Percentiles rank a stretch among this genome's conserved stretches.
Evolutionary conservation across 1,140 invertebrate genomes (phyloP).

Genomic region (Onthophagus taurus): DNA sequence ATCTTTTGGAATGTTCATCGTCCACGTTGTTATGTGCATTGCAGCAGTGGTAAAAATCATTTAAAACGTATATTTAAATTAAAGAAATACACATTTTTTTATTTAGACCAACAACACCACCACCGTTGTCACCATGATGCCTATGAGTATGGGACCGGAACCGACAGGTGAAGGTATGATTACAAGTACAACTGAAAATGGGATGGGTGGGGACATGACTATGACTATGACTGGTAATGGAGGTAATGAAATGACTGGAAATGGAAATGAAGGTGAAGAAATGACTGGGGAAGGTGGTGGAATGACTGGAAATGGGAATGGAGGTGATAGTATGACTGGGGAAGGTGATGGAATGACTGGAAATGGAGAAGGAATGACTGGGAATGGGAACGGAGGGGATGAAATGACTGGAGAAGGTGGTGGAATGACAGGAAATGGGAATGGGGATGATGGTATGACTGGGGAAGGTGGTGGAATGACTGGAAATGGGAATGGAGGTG

Average conservation of each 20-base stretch:
- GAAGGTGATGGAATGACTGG: slow-evolving; percentile 9
- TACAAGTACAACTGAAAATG: slow-evolving; percentile 8
- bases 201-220: too few species aligned
- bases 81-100: not conserved
- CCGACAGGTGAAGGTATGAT: slow-evolving; percentile 3
- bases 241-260: slow-evolving; percentile 5
- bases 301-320: slow-evolving; percentile 6
- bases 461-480: not conserved
- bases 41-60: slow-evolving; percentile 44
- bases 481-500: slow-evolving; percentile 3
- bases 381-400: not conserved
- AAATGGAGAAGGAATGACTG: slow-evolving; percentile 3
- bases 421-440: not conserved
- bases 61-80: too few species aligned
- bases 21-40: slow-evolving; percentile 65
- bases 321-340: slow-evolving; percentile 4
- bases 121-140: slow-evolving; percentile 21
- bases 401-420: not conserved
- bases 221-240: slow-evolving; percentile 5
- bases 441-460: not conserved
- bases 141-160: slow-evolving; percentile 22
- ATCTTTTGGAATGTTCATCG: slow-evolving; percentile 66
- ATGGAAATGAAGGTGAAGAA: slow-evolving; percentile 1
- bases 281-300: slow-evolving; percentile 4
- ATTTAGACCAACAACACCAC: slow-evolving; percentile 17